These are phyloP conservation scores for Chouioia cunea DNA, from an alignment of 2,888 invertebrate genomes.

Conservation along the genomic window DNA sequence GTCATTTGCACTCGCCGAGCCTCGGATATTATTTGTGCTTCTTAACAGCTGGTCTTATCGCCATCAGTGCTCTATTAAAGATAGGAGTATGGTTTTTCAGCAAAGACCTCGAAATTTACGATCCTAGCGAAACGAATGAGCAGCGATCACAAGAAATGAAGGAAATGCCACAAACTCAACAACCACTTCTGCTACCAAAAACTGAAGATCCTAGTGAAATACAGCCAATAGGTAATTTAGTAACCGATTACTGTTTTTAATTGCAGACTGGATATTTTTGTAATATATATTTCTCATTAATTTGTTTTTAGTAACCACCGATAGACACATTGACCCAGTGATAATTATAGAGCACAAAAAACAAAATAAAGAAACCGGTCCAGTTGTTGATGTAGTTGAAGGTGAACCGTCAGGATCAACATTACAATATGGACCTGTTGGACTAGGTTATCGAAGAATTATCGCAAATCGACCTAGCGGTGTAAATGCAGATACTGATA, in stretches of 20 bases:
- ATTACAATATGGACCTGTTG: constrained; percentile 59
- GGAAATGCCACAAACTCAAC: constrained; percentile 49
- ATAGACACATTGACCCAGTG: constrained; percentile 20
- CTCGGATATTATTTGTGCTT: constrained; percentile 70
- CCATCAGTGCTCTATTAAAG: constrained; percentile 68
- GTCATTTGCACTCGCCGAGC: constrained; percentile 68
- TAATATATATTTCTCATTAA: too few species aligned
- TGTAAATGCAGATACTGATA: constrained; percentile 32
- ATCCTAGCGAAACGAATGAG: constrained; percentile 44
- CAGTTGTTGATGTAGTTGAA: constrained; percentile 8
- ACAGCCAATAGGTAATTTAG: constrained; percentile 39
- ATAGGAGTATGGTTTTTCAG: constrained; percentile 68
- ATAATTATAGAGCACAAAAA: constrained; percentile 32
- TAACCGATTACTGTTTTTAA: background rate
- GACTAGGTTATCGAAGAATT: constrained; percentile 56
- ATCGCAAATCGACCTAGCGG: constrained; percentile 30
- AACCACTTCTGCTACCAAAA: constrained; percentile 50
- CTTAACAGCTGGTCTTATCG: constrained; percentile 68
- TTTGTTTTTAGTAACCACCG: constrained; percentile 2
- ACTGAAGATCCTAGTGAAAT: constrained; percentile 12
- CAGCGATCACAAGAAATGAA: constrained; percentile 51
- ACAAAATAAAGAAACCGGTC: constrained; percentile 23
- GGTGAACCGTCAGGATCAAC: constrained; percentile 28
- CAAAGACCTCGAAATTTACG: constrained; percentile 66
- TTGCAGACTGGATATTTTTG: too few species aligned